Percentiles rank a stretch among this genome's conserved stretches.
Conservation (phyloP, 2,113 vertebrate genomes). For the Solenodon paradoxus region DNA sequence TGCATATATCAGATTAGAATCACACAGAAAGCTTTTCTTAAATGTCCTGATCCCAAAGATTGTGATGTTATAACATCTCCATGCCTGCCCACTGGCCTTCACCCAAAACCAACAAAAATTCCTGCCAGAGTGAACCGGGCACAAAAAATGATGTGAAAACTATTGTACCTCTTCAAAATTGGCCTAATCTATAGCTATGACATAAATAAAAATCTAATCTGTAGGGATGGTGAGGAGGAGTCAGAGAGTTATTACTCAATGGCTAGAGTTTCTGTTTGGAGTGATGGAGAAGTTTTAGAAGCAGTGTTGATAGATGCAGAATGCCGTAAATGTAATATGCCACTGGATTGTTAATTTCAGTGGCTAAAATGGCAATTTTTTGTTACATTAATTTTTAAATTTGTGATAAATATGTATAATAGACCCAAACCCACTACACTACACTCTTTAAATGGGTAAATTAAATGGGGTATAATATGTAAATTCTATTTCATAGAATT, state of each 20-base stretch:
- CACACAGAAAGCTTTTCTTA: neutral
- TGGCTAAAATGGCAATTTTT: neutral
- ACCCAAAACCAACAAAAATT: neutral
- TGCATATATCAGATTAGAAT: neutral
- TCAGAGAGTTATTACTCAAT: neutral
- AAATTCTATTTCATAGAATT: slow-evolving; percentile 5
- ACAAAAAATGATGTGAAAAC: neutral
- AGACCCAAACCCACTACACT: neutral
- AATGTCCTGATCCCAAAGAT: neutral
- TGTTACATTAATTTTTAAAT: too few relatives aligned
- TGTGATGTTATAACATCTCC: neutral
- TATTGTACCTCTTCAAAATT: neutral
- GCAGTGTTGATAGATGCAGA: neutral
- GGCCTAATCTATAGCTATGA: neutral
- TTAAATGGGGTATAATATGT: neutral
- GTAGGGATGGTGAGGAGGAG: neutral
- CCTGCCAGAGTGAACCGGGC: neutral
- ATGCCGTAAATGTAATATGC: neutral
- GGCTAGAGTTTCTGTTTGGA: neutral
- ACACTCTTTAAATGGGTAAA: neutral
- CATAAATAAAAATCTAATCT: neutral
- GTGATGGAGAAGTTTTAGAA: neutral
- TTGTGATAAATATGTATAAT: too few relatives aligned
- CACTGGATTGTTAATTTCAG: neutral
- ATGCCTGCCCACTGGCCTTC: neutral